A percentile compares a stretch with the other conserved stretches of the same genome.
Conservation (phyloP, 2,113 vertebrate species). For the Colinus virginianus region DNA sequence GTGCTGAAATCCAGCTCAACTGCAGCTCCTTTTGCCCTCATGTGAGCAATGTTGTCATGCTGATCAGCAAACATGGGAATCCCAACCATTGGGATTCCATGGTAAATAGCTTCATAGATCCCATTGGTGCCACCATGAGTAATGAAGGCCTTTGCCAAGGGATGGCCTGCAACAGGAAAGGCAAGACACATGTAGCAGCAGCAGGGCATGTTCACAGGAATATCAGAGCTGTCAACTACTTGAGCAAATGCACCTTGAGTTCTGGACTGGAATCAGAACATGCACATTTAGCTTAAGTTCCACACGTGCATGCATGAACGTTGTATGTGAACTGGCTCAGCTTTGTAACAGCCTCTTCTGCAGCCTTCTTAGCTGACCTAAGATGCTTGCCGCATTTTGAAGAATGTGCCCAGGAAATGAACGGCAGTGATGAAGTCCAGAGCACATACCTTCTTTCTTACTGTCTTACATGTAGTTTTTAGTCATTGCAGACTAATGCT, state of each 20-base stretch:
- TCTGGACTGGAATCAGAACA: background rate
- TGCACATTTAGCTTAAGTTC: background rate
- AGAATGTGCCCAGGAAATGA: background rate
- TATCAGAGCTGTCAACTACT: background rate
- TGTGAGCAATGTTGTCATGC: slow-evolving; percentile 82
- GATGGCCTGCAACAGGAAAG: slow-evolving; percentile 79
- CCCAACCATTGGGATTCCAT: slow-evolving; percentile 87
- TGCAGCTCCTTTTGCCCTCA: slow-evolving; percentile 84
- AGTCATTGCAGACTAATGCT: background rate
- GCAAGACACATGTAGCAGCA: background rate
- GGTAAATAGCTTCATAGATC: slow-evolving; percentile 91
- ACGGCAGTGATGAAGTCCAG: background rate
- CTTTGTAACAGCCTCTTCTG: background rate
- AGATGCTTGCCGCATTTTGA: background rate
- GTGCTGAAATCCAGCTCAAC: slow-evolving; percentile 80
- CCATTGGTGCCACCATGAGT: slow-evolving; percentile 91
- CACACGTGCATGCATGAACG: background rate
- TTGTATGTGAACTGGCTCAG: too few species aligned
- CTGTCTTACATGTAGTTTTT: background rate
- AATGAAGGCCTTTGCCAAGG: slow-evolving; percentile 86
- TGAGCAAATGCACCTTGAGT: rapidly evolving
- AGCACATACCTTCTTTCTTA: background rate
- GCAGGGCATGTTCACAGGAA: background rate
- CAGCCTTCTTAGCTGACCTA: background rate
- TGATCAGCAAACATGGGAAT: slow-evolving; percentile 89